phyloP scores from a whole-genome alignment of 2,888 invertebrate genomes.

The Hetaerina titia region DNA sequence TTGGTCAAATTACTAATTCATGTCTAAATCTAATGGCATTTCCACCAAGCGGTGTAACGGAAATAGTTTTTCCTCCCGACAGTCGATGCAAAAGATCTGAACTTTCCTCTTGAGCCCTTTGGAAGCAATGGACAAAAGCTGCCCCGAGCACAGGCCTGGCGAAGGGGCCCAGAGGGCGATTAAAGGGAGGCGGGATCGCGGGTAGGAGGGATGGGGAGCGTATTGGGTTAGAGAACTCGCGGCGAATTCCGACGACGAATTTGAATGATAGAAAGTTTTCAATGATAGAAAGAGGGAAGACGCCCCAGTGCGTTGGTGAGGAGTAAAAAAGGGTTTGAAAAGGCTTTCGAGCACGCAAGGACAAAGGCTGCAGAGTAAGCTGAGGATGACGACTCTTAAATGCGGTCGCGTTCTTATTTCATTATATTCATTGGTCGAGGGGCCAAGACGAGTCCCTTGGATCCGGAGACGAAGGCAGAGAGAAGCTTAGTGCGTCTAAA shows the following conservation, averaged over 20 bases:
- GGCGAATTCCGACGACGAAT: conserved; percentile 37
- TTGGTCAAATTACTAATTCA: no score
- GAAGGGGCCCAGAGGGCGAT: background rate
- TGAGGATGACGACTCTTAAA: background rate
- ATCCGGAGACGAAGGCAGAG: background rate
- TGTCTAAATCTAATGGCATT: no score
- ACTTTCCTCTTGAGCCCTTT: no score
- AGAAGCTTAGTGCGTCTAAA: background rate
- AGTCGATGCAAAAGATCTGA: no score
- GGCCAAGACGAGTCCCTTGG: background rate
- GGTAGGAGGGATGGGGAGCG: background rate
- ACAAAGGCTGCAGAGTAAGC: conserved; percentile 13
- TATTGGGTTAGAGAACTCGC: background rate
- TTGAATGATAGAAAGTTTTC: conserved; percentile 33
- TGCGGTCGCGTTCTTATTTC: conserved; percentile 4
- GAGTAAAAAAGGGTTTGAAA: background rate
- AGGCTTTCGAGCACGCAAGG: background rate
- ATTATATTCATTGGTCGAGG: background rate
- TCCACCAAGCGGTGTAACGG: no score
- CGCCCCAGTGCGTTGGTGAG: background rate
- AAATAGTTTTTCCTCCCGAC: no score
- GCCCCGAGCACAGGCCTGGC: background rate
- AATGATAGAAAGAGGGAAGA: background rate
- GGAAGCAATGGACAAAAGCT: no score
- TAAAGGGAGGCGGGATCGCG: background rate